Base-by-base conservation (phyloP, 1,140 invertebrate species). In the Harlomillsia oculata region DNA sequence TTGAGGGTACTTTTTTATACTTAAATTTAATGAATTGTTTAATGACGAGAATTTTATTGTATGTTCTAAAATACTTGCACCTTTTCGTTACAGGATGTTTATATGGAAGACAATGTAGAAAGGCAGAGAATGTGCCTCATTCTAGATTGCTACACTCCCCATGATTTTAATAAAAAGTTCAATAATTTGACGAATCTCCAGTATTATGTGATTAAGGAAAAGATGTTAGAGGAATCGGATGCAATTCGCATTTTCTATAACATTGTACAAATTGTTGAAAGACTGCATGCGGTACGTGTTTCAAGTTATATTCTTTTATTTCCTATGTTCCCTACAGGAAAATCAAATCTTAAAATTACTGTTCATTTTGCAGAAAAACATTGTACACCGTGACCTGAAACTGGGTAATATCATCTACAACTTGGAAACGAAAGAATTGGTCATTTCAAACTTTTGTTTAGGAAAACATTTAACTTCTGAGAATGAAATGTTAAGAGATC, bases 341-440 rank as follows among this genome's bases (percentile, higher is more conserved):
- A n/a, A 5, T 20, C n/a, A 26, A 25, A 48, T 18, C 5, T 48
- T n/a, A 41, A 41, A 9, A 18, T 37, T 18, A 5, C 11, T 51
- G 2, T 52, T 52, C 56, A 51, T 45, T 56, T 59, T 68, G 43
- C 74, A 85, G 80, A 78, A 78, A 72, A 88, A 88, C 70, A 82
- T 89, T 69, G 84, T 88, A 9, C 87, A 89, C 69, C 77, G 85
- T 63, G 85, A 89, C 72, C 69, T 89, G 40, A 89, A 88, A 70
- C 71, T 89, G 41, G 85, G 84, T 11, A 89, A 89, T 70, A 80
- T 89, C 67, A 80, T 88, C 30, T 70, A 88, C 52, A 82, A 89
- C 71, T 80, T 80, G 66, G 71, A 78, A 63, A 82, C 81, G 1
- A 76, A 79, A 49, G 73, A 81, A 61, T 77, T 89, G 13, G 83